A percentile compares a stretch with the other conserved stretches of the same genome.
Conservation (phyloP, 2,888 invertebrate species). For the Lasioglossum pauxillum region DNA sequence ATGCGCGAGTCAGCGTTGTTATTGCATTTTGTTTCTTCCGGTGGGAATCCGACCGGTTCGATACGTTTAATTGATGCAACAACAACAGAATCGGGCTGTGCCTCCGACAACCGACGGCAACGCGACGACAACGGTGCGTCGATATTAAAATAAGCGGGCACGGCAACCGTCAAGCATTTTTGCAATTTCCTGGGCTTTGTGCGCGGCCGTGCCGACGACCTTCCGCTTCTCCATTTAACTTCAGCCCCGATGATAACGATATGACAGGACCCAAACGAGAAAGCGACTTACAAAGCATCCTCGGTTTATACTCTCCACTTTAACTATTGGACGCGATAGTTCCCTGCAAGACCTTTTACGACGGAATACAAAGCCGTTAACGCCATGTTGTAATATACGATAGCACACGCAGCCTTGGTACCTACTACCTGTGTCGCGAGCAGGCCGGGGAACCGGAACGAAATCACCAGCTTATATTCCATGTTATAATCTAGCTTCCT, state of each 20-base stretch:
- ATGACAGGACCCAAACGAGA: conserved; percentile 45
- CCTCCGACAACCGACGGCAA: not conserved
- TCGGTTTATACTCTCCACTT: conserved; percentile 42
- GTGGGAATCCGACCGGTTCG: not conserved
- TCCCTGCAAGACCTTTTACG: conserved; percentile 55
- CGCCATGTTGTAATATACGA: conserved; percentile 57
- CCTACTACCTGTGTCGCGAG: conserved; percentile 33
- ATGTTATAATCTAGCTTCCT: conserved; percentile 5
- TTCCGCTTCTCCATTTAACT: conserved; percentile 29
- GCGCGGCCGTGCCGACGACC: conserved; percentile 32
- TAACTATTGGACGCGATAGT: conserved; percentile 57
- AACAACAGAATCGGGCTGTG: not conserved
- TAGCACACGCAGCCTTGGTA: conserved; percentile 47
- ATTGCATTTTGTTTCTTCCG: not conserved
- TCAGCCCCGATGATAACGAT: conserved; percentile 44
- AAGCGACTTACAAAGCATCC: conserved; percentile 54
- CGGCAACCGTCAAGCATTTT: conserved; percentile 27
- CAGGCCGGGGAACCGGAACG: conserved; percentile 23
- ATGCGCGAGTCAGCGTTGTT: conserved; percentile 4
- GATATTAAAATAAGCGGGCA: conserved; percentile 18
- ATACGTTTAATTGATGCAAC: conserved; percentile 37
- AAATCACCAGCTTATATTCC: conserved; percentile 5
- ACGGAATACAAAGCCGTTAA: conserved; percentile 64
- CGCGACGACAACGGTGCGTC: not conserved
- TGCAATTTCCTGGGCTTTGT: conserved; percentile 42